Conservation (phyloP, 2,888 invertebrate species). For the Sisyra nigra region DNA sequence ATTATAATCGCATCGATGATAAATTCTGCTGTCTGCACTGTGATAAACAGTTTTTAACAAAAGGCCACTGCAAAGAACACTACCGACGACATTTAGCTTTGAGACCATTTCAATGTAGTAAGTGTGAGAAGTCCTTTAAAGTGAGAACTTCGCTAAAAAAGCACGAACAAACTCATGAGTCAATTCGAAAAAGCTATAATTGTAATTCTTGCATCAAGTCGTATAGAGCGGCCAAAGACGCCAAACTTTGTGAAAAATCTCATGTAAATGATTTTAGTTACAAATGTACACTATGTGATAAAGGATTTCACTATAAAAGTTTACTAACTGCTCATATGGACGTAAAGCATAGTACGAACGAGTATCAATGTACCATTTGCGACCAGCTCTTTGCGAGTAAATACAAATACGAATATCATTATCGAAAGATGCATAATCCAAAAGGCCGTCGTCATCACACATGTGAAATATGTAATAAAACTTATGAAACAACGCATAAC, state of each 20-base stretch:
- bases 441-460: conserved; percentile 14
- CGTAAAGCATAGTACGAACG: conserved; percentile 10
- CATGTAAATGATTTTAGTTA: conserved; percentile 9
- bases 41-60: conserved; percentile 10
- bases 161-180: not conserved
- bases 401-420: conserved; percentile 8
- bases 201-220: conserved; percentile 1
- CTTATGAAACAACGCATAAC: conserved; percentile 15
- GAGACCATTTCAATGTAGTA: conserved; percentile 8
- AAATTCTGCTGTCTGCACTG: conserved; percentile 11
- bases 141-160: not conserved
- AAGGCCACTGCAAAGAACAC: conserved; percentile 11
- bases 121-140: not conserved
- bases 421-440: conserved; percentile 11
- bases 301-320: conserved; percentile 15
- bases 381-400: conserved; percentile 10
- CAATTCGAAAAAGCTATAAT: not conserved
- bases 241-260: conserved; percentile 7
- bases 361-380: conserved; percentile 11
- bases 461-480: conserved; percentile 20
- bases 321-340: conserved; percentile 15
- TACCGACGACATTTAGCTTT: conserved; percentile 11
- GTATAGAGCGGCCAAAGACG: not conserved
- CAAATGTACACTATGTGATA: conserved; percentile 12
- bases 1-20: not conserved